A percentile compares a stretch with the other conserved stretches of the same genome.
These are phyloP conservation scores for Hydrolagus colliei DNA, from an alignment of 2,797 vertebrate species.

Conservation along the genomic window DNA sequence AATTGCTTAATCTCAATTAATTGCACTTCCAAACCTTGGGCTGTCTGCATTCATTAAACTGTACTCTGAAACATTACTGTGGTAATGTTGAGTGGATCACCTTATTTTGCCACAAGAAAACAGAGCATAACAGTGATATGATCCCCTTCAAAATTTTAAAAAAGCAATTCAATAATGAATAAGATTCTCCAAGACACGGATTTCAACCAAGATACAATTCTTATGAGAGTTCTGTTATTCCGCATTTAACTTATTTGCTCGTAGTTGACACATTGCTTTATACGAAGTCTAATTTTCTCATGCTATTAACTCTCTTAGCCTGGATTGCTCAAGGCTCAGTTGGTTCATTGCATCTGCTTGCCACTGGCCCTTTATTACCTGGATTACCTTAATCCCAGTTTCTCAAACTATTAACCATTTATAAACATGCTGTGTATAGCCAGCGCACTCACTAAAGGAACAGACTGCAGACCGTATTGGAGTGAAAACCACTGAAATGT, in stretches of 20 bases:
- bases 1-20: not conserved
- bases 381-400: no score
- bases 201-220: not conserved
- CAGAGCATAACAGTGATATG: not conserved
- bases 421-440: no score
- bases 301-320: no score
- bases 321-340: no score
- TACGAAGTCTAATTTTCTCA: no score
- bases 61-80: not conserved
- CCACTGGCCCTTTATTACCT: no score
- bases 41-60: not conserved
- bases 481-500: not conserved
- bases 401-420: no score
- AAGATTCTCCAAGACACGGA: not conserved
- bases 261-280: no score
- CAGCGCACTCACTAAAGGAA: not conserved
- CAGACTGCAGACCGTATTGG: no score
- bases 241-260: no score
- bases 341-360: no score
- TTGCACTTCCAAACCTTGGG: not conserved
- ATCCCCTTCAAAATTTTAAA: not conserved
- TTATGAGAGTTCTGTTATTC: not conserved
- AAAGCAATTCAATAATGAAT: not conserved
- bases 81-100: not conserved
- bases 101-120: not conserved